A percentile compares a stretch with the other conserved stretches of the same genome.
Conservation (phyloP, 2,888 invertebrate genomes). For the Ormyrus nitidulus region DNA sequence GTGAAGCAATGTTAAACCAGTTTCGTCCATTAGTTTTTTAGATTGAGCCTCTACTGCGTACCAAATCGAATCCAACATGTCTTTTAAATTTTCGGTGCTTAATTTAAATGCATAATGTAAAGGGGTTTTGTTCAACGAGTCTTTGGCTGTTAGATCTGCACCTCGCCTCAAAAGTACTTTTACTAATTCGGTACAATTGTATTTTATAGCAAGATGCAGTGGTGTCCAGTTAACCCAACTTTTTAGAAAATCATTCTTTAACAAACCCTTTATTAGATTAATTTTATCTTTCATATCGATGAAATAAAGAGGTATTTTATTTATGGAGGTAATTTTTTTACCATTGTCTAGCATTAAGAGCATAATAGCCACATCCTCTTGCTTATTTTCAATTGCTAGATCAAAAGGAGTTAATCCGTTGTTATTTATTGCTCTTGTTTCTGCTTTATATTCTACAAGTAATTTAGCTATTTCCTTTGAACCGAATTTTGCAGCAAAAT, state of each 20-base stretch:
- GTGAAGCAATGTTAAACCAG: not conserved
- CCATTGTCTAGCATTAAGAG: too few species aligned
- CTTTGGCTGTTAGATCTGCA: slow-evolving; percentile 22
- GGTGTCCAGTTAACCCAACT: slow-evolving; percentile 3
- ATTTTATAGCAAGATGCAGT: slow-evolving; percentile 27
- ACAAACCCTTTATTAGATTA: not conserved
- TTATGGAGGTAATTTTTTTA: too few species aligned
- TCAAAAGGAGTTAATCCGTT: too few species aligned
- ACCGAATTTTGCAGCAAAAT: too few species aligned
- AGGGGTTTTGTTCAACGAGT: slow-evolving; percentile 3
- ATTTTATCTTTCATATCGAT: not conserved
- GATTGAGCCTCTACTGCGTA: not conserved
- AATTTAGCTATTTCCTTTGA: too few species aligned
- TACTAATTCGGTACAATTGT: not conserved
- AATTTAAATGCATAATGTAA: slow-evolving; percentile 16
- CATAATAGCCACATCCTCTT: too few species aligned
- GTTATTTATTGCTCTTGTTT: too few species aligned
- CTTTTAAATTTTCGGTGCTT: not conserved
- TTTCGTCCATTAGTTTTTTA: not conserved
- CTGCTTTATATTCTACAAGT: too few species aligned
- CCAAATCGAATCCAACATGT: slow-evolving; percentile 19
- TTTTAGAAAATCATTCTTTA: not conserved
- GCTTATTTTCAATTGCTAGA: too few species aligned
- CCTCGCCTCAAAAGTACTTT: slow-evolving; percentile 21
- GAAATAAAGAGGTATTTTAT: too few species aligned